These are phyloP conservation scores for Oryzias dopingdopingensis DNA, from an alignment of 2,797 vertebrate species.

Conservation along the genomic window DNA sequence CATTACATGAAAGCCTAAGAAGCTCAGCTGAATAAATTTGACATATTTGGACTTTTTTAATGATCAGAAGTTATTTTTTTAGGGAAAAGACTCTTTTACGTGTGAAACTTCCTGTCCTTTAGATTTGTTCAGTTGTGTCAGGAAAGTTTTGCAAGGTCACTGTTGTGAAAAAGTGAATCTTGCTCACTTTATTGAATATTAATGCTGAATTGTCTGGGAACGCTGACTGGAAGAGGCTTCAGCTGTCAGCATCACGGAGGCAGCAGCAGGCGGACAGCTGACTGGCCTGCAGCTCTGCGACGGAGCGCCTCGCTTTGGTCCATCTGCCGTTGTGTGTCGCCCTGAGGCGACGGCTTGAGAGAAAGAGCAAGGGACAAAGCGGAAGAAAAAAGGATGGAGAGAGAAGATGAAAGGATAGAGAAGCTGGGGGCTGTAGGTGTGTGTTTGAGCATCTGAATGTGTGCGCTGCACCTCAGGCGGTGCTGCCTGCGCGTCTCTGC, in stretches of 20 bases:
- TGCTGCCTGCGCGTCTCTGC: conserved; percentile 47
- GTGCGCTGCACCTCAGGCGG: conserved; percentile 50
- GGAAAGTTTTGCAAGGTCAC: conserved; percentile 21
- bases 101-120: background rate
- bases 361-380: conserved; percentile 44
- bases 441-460: conserved; percentile 18
- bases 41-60: background rate
- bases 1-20: background rate
- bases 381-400: conserved; percentile 17
- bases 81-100: background rate
- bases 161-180: conserved; percentile 4
- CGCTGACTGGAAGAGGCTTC: conserved; percentile 31
- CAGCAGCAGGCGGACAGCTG: conserved; percentile 65
- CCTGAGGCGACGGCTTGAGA: conserved; percentile 50
- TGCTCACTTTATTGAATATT: conserved; percentile 24
- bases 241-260: conserved; percentile 30
- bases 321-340: conserved; percentile 64
- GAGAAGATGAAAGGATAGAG: conserved; percentile 48
- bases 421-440: conserved; percentile 20
- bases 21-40: background rate
- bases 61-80: background rate
- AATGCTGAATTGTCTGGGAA: conserved; percentile 27
- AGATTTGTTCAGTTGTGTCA: conserved; percentile 1
- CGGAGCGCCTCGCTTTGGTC: conserved; percentile 40
- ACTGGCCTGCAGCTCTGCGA: conserved; percentile 57